These are phyloP conservation scores for Watersipora subatra DNA, from an alignment of 1,140 invertebrate genomes.

Conservation along the genomic window DNA sequence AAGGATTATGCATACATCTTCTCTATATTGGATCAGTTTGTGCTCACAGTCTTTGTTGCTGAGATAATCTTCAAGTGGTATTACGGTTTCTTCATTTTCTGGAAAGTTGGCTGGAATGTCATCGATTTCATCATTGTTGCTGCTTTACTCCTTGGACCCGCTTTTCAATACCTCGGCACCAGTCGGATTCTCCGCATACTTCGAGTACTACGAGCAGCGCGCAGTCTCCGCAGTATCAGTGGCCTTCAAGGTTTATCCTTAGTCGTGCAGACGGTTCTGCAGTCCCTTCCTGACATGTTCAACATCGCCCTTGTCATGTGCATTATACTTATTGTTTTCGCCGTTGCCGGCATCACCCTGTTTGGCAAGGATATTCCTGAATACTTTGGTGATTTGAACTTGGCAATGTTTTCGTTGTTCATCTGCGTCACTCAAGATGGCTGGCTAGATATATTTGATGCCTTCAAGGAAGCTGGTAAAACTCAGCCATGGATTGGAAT, in stretches of 20 bases:
- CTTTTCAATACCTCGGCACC: slow-evolving; percentile 3
- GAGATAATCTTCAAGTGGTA: slow-evolving; percentile 27
- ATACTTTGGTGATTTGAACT: slow-evolving; percentile 14
- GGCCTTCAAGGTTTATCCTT: slow-evolving; percentile 13
- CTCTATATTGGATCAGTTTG: slow-evolving; percentile 9
- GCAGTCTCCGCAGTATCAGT: slow-evolving; percentile 18
- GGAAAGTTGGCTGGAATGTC: slow-evolving; percentile 23
- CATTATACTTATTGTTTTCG: slow-evolving; percentile 19
- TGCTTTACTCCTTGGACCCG: slow-evolving; percentile 14
- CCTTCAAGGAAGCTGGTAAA: slow-evolving; percentile 2
- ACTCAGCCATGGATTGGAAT: slow-evolving; percentile 2
- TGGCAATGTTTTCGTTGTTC: slow-evolving; percentile 19
- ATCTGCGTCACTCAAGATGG: slow-evolving; percentile 26
- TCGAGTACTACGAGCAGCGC: slow-evolving; percentile 20
- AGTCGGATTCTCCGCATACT: slow-evolving; percentile 14
- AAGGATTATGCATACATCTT: slow-evolving; percentile 3
- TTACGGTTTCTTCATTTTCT: slow-evolving; percentile 26
- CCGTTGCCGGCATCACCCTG: slow-evolving; percentile 18
- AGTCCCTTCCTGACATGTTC: slow-evolving; percentile 21
- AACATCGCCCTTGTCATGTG: slow-evolving; percentile 21
- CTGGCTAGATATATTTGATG: slow-evolving; percentile 16
- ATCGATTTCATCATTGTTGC: slow-evolving; percentile 21
- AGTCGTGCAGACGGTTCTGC: slow-evolving; percentile 19
- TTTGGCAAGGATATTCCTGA: slow-evolving; percentile 14
- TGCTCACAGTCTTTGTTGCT: slow-evolving; percentile 7